Base-by-base conservation (phyloP, 1,140 invertebrate species). In the Heliconius nattereri region DNA sequence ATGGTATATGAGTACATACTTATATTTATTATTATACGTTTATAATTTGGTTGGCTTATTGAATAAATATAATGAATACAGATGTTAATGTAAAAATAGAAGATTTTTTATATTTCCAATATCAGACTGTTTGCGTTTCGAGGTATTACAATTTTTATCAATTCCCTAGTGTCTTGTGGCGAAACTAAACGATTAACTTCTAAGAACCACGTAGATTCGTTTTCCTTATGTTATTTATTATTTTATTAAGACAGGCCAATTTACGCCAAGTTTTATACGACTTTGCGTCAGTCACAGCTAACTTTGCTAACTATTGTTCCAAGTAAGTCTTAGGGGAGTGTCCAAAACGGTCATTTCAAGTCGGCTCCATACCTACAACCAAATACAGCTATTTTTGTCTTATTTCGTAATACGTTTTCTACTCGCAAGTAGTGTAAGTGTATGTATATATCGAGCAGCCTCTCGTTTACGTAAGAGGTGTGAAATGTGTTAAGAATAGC, bases 391-490 rank as follows among this genome's bases (percentile, higher is more conserved):
- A 66, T 66, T 66, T 66, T 66, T 66, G 60, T 66, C 60, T 29
- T 29, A 66, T 66, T 66, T 29, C 60, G 60, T 66, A 66, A 66
- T 29, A 66, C 3, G n/a, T 29, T 45, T 16, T 16, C 13, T 66
- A 19, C 23, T 29, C 23, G 23, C 60, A 66, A 66, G 23, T 66
- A 60, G 20, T 11, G 37, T 40, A 40, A 8, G 11, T 37, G 13
- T 57, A 57, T 20, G 19, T 20, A 26, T 66, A 29, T 29, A 66
- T 66, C 60, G 60, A 66, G 60, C 60, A 66, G 60, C 26, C 60
- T 66, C n/a, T 81, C 60, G 76, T 78, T 83, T 83, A 80, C 78
- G 78, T 75, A 80, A 83, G 49, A 76, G 75, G 76, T 80, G 76
- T 80, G 81, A 83, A 75, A 80, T 76, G 73, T 76, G 60, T 83